Conservation (phyloP, 2,888 invertebrate species). For the Clitarchus hookeri region DNA sequence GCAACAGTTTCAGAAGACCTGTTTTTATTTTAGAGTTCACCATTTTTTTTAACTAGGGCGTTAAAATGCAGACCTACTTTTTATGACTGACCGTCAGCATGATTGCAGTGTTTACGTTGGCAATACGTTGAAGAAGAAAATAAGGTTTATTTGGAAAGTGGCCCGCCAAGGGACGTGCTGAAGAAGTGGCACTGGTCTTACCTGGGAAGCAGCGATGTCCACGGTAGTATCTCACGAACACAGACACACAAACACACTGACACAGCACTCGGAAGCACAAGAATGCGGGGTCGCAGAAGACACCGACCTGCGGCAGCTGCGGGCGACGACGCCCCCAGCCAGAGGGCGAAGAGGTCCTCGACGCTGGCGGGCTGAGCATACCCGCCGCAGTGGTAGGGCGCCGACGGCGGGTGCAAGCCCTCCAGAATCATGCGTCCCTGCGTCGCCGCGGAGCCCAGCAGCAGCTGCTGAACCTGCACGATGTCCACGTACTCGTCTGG, state of each 20-base stretch:
- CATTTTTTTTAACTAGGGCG: too few species aligned
- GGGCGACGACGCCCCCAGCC: constrained; percentile 65
- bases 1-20: too few species aligned
- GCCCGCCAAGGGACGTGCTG: too few species aligned
- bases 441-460: constrained; percentile 58
- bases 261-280: not conserved
- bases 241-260: not conserved
- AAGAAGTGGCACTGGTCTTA: not conserved
- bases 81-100: too few species aligned
- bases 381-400: constrained; percentile 27
- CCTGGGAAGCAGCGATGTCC: not conserved
- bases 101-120: too few species aligned
- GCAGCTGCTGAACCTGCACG: constrained; percentile 76
- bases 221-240: not conserved
- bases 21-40: too few species aligned
- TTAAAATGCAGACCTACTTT: too few species aligned
- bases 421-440: constrained; percentile 34
- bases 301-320: constrained; percentile 33
- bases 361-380: constrained; percentile 59
- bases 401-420: constrained; percentile 44
- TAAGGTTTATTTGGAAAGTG: not conserved
- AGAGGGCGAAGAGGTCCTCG: constrained; percentile 76
- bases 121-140: too few species aligned
- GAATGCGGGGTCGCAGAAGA: not conserved
- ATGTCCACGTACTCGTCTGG: constrained; percentile 79